Conservation (phyloP, 2,113 vertebrate genomes). For the Ameiurus melas region DNA sequence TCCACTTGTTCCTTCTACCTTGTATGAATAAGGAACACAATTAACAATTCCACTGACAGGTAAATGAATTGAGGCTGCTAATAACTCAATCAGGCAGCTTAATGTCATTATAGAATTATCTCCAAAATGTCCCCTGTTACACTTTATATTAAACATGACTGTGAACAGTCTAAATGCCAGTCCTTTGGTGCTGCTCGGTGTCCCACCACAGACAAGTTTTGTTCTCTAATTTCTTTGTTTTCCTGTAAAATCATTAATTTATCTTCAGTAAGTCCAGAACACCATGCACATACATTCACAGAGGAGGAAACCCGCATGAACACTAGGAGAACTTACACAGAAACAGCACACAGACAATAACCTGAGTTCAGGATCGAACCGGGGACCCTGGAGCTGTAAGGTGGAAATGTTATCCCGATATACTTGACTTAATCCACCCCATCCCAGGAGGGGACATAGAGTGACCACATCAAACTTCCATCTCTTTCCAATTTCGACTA, state of each 20-base stretch:
- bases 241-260: not conserved
- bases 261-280: not conserved
- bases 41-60: conserved; percentile 8
- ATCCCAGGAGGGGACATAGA: not conserved
- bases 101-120: not conserved
- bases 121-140: not conserved
- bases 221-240: not conserved
- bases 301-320: not conserved
- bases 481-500: not conserved
- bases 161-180: not conserved
- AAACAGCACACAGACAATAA: not conserved
- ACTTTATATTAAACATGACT: not conserved
- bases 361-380: not conserved
- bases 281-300: not conserved
- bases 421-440: not conserved
- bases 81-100: not conserved
- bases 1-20: conserved; percentile 8
- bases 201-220: not conserved
- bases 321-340: not conserved
- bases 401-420: too few relatives aligned
- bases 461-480: not conserved
- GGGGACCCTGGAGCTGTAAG: not conserved
- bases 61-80: conserved; percentile 21
- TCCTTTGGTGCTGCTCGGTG: not conserved
- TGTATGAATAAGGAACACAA: conserved; percentile 23